A percentile compares a stretch with the other conserved stretches of the same genome.
Conservation (phyloP, 1,140 invertebrate genomes). For the Epicauta chinensis region DNA sequence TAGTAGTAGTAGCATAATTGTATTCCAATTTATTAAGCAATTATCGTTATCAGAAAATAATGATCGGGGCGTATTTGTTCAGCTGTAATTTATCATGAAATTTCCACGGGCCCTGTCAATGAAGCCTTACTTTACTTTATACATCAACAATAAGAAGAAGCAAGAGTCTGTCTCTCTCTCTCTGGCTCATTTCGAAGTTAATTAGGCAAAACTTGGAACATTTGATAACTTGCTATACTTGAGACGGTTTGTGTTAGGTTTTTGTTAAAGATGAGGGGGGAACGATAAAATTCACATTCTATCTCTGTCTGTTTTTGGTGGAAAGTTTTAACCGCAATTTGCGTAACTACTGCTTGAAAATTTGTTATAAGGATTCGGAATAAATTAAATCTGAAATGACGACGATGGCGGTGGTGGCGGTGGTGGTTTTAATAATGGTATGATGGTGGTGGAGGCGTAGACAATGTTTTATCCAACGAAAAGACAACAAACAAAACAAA, state of each 20-base stretch:
- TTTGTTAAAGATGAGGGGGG: constrained; percentile 10
- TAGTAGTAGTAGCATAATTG: too few species aligned
- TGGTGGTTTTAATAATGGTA: too few species aligned
- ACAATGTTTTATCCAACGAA: too few species aligned
- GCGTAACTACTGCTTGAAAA: constrained; percentile 23
- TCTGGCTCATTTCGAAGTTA: constrained; percentile 29
- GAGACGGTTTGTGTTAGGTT: too few species aligned
- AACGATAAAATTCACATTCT: constrained; percentile 27
- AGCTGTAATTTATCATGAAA: constrained; percentile 18
- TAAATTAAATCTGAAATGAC: too few species aligned
- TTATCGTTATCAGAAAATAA: too few species aligned
- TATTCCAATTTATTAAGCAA: too few species aligned
- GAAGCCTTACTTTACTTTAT: constrained; percentile 4
- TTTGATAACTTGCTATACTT: constrained; percentile 28
- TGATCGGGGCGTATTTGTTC: constrained; percentile 6
- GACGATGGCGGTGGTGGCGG: too few species aligned
- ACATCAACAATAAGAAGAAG: constrained; percentile 14
- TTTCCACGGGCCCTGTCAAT: constrained; percentile 17
- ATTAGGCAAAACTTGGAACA: constrained; percentile 30
- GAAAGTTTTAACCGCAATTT: constrained; percentile 31
- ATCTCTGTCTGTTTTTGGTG: constrained; percentile 2
- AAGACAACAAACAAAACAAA: too few species aligned
- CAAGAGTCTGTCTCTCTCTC: too few species aligned
- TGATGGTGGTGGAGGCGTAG: too few species aligned
- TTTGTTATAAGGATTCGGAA: constrained; percentile 24